These are phyloP conservation scores for Nothoprocta pentlandii DNA, from an alignment of 2,113 vertebrate genomes.

Conservation along the genomic window DNA sequence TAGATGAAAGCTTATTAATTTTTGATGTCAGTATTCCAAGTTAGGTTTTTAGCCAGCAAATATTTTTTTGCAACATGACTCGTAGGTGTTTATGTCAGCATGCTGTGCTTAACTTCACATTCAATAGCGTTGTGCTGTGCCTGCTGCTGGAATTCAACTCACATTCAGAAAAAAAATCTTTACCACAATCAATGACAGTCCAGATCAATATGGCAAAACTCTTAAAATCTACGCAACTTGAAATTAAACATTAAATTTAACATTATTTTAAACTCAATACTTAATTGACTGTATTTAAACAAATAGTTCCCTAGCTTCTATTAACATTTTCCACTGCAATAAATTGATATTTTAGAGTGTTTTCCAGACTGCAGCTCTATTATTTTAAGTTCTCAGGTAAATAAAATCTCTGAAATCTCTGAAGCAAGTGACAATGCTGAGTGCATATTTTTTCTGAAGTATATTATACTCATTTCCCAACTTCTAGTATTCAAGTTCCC, in stretches of 20 bases:
- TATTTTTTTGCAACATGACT: fast-evolving
- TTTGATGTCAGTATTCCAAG: not conserved
- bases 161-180: not conserved
- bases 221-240: not conserved
- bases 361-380: not conserved
- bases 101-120: not conserved
- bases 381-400: not conserved
- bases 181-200: not conserved
- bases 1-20: not conserved
- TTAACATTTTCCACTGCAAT: not conserved
- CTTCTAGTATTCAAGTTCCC: not conserved
- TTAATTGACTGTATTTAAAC: not conserved
- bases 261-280: not conserved
- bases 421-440: not conserved
- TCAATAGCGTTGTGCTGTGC: not conserved
- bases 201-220: not conserved
- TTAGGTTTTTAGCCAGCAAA: not conserved
- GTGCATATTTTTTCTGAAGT: not conserved
- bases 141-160: not conserved
- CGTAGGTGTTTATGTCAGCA: not conserved
- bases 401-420: not conserved
- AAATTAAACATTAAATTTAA: not conserved
- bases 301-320: not conserved
- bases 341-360: not conserved
- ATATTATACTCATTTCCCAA: not conserved